These are phyloP conservation scores for Pyrocephalus nanus DNA, from an alignment of 2,797 vertebrate species.

Conservation along the genomic window DNA sequence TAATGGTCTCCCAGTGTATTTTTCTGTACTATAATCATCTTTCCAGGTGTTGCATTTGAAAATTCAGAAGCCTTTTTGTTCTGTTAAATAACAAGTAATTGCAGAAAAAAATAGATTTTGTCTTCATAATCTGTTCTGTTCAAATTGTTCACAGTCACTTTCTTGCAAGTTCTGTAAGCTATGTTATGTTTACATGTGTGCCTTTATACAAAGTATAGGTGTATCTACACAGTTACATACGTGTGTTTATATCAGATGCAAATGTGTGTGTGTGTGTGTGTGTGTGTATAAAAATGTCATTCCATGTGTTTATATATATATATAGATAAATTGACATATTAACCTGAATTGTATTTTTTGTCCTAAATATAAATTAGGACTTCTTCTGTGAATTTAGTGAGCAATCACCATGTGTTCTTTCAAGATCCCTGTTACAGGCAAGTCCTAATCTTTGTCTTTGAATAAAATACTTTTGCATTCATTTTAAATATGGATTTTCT, in stretches of 20 bases:
- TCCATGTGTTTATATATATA: rapidly evolving
- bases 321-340: not conserved
- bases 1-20: not conserved
- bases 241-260: not conserved
- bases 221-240: not conserved
- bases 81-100: not conserved
- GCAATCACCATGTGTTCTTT: constrained; percentile 97
- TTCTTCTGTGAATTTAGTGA: constrained; percentile 99
- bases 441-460: constrained; percentile 42
- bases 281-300: not conserved
- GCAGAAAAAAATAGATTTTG: not conserved
- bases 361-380: constrained; percentile 79
- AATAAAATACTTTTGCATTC: not conserved
- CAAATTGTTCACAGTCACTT: not conserved
- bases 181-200: not conserved
- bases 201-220: not conserved
- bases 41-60: not conserved
- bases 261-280: rapidly evolving
- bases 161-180: not conserved
- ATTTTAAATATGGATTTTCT: not conserved
- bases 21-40: not conserved
- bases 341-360: not conserved
- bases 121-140: not conserved
- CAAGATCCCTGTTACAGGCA: constrained; percentile 95
- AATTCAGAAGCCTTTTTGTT: not conserved